These are phyloP conservation scores for Whitmania pigra DNA, from an alignment of 1,140 invertebrate genomes.

Conservation along the genomic window DNA sequence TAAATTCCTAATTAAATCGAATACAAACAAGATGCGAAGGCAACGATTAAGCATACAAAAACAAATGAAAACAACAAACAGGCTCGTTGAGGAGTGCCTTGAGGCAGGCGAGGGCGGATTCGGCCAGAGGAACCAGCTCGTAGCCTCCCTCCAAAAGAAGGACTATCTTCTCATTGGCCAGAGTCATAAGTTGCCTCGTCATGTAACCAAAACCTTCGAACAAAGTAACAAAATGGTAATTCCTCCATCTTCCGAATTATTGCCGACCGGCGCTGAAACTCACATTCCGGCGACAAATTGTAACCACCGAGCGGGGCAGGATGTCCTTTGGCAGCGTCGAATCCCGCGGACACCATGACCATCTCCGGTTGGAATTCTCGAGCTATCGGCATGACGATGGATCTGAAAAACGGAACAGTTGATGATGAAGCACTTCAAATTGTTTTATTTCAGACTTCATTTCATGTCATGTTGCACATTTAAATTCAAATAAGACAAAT, in stretches of 20 bases:
- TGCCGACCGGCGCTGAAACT: conserved; percentile 18
- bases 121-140: conserved; percentile 85
- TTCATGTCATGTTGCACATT: too few species aligned
- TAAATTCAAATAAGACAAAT: too few species aligned
- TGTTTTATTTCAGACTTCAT: background rate
- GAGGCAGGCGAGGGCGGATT: conserved; percentile 91
- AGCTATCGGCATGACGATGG: conserved; percentile 42
- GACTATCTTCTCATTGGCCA: conserved; percentile 70
- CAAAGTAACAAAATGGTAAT: background rate
- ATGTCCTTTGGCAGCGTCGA: conserved; percentile 91
- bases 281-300: conserved; percentile 72
- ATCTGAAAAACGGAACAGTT: conserved; percentile 39
- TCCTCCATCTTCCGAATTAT: background rate
- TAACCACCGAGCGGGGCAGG: conserved; percentile 86
- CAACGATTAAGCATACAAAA: too few species aligned
- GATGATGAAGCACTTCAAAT: background rate
- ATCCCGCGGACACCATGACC: conserved; percentile 88
- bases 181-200: conserved; percentile 78
- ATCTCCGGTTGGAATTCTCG: conserved; percentile 80
- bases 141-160: conserved; percentile 89
- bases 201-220: conserved; percentile 71
- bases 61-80: conserved; percentile 25
- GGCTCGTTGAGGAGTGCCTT: conserved; percentile 58
- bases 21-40: too few species aligned
- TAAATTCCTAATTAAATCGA: too few species aligned